phyloP scores from a whole-genome alignment of 2,888 invertebrate genomes.

The Drosophila parthenogenetica region DNA sequence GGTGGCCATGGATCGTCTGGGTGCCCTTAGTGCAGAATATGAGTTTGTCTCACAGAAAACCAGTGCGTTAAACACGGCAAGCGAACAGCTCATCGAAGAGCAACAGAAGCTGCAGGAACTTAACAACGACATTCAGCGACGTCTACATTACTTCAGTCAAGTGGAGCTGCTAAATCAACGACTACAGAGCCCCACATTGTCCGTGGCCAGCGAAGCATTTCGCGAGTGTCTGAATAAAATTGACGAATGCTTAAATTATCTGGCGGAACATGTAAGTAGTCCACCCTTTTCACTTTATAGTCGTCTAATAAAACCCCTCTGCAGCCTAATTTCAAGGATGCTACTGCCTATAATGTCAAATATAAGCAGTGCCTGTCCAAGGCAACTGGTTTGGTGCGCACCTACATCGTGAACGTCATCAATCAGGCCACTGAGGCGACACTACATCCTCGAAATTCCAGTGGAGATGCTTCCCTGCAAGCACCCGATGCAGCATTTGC shows the following conservation, averaged over 20 bases:
- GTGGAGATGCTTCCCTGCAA: slow-evolving; percentile 55
- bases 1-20: slow-evolving; percentile 89
- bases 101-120: slow-evolving; percentile 93
- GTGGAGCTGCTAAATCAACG: slow-evolving; percentile 92
- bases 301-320: not conserved
- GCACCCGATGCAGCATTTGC: slow-evolving; percentile 90
- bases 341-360: slow-evolving; percentile 91
- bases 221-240: slow-evolving; percentile 92
- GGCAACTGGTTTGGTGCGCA: slow-evolving; percentile 92
- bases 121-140: slow-evolving; percentile 92
- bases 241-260: slow-evolving; percentile 94
- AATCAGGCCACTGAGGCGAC: slow-evolving; percentile 92
- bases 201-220: slow-evolving; percentile 93
- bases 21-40: slow-evolving; percentile 91
- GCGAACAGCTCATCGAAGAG: slow-evolving; percentile 95
- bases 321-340: slow-evolving; percentile 93
- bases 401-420: slow-evolving; percentile 91
- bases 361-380: slow-evolving; percentile 94
- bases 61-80: slow-evolving; percentile 94
- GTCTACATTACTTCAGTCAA: slow-evolving; percentile 94
- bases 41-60: slow-evolving; percentile 96
- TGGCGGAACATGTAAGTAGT: slow-evolving; percentile 90
- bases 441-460: slow-evolving; percentile 83
- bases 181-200: slow-evolving; percentile 91
- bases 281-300: not conserved